Base-by-base conservation (phyloP, 2,113 vertebrate species). In the Beaufortia kweichowensis region DNA sequence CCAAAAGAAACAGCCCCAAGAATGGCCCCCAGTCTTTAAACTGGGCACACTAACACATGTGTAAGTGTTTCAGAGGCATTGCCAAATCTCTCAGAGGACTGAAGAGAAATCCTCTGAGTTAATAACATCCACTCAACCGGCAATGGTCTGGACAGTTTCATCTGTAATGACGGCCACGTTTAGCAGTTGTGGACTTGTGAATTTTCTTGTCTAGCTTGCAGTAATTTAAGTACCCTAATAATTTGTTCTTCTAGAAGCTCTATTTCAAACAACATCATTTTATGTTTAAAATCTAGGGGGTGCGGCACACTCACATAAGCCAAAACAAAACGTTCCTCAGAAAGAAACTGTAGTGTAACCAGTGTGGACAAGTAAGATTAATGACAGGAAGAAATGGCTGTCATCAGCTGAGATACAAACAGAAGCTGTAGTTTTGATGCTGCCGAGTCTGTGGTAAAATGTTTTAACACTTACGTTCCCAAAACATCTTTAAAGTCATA, bases 401-500 rank as follows among this genome's bases (percentile, higher is more conserved):
- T 21, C 67, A 15, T 55, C 11, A 41, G 21, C 21, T 41, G 2
- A 57, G 26, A 41, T 8, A 1, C 23, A 57, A 56, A 70, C 67
- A 70, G n/a, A n/a, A 55, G 66, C n/a, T 50, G 48, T 15, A 55
- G 26, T 17, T 14, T 31, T 50, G 28, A 1, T 55, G 3, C n/a
- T 39, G n/a, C n/a, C n/a, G n/a, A n/a, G n/a, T n/a, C n/a, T n/a
- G 46, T 17, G n/a, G 21, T 28, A 56, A 76, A 29, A n/a, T 39
- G 43, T 39, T 71, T 69, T 29, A 63, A 76, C 67, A 93, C 92
- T 93, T 88, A 93, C 92, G 91, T 93, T 78, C 92, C 92, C 84
- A 93, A 84, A 67, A 90, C 80, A 0, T 93, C 91, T 82, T 92
- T 93, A 80, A 93, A 93, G 86, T 93, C 91, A 56, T 90, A 93